A percentile compares a stretch with the other conserved stretches of the same genome.
These are phyloP conservation scores for Sebastes trivittatus DNA, from an alignment of 2,797 vertebrate genomes.

Conservation along the genomic window DNA sequence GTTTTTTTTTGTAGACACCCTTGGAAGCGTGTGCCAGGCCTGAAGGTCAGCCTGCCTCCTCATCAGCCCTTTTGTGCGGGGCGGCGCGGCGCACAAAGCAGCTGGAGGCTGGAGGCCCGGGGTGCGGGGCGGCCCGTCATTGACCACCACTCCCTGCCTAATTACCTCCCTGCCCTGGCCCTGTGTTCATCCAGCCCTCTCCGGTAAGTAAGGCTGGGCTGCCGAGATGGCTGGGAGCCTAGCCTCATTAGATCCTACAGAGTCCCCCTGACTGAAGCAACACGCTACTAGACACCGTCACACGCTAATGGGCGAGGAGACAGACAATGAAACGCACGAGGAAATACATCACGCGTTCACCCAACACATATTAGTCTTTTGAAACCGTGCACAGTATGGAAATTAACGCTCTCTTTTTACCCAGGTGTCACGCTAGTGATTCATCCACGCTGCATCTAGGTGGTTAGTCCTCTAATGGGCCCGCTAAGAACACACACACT, in stretches of 20 bases:
- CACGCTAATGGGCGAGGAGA: conserved; percentile 59
- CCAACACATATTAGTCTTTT: conserved; percentile 36
- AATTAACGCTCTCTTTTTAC: conserved; percentile 39
- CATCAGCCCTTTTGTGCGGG: conserved; percentile 74
- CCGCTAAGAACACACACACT: conserved; percentile 43
- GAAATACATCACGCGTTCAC: conserved; percentile 52
- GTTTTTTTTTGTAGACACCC: conserved; percentile 63
- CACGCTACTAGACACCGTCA: conserved; percentile 59
- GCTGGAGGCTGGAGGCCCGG: conserved; percentile 68
- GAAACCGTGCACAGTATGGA: conserved; percentile 44
- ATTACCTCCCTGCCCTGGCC: conserved; percentile 78
- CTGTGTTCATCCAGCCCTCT: conserved; percentile 72
- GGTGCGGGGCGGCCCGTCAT: conserved; percentile 72
- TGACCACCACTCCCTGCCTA: conserved; percentile 80
- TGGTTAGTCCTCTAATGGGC: conserved; percentile 65
- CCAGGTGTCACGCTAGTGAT: conserved; percentile 41
- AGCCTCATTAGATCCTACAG: conserved; percentile 79
- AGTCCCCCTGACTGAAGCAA: conserved; percentile 71
- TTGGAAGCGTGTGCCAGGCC: conserved; percentile 76
- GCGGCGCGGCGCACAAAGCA: conserved; percentile 66
- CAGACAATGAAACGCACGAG: conserved; percentile 49
- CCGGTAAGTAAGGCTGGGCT: conserved; percentile 79
- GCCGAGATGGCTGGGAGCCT: conserved; percentile 71
- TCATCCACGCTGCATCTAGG: conserved; percentile 41
- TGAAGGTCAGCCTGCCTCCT: conserved; percentile 81